A percentile compares a stretch with the other conserved stretches of the same genome.
These are phyloP conservation scores for Zaprionus tsacasi DNA, from an alignment of 1,140 invertebrate species.

Conservation along the genomic window DNA sequence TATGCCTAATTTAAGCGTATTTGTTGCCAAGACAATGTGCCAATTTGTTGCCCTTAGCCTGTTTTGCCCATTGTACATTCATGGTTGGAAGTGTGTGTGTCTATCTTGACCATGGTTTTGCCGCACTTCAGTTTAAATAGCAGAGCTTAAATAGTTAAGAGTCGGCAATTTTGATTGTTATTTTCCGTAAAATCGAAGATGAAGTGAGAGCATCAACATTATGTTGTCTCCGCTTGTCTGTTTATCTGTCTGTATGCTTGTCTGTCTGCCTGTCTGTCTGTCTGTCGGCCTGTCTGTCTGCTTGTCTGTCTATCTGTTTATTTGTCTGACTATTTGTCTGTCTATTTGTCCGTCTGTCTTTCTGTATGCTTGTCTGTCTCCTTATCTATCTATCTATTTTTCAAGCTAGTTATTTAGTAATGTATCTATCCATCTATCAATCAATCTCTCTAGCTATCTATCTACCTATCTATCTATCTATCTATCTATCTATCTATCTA, in stretches of 20 bases:
- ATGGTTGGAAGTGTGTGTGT: background rate
- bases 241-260: background rate
- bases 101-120: slow-evolving; percentile 31
- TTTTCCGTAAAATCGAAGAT: slow-evolving; percentile 12
- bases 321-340: background rate
- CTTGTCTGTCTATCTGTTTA: background rate
- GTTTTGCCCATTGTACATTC: background rate
- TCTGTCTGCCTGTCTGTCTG: background rate
- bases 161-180: background rate
- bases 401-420: too few relatives aligned
- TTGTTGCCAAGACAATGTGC: slow-evolving; percentile 72
- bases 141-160: slow-evolving; percentile 23
- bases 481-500: too few relatives aligned
- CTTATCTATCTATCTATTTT: background rate
- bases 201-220: slow-evolving; percentile 32
- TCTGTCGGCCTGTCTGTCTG: background rate
- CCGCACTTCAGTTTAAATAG: slow-evolving; percentile 27
- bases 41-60: slow-evolving; percentile 45
- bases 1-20: slow-evolving; percentile 68
- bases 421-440: too few relatives aligned
- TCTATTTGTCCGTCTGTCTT: background rate
- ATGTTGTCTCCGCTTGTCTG: slow-evolving; percentile 5
- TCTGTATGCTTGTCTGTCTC: background rate
- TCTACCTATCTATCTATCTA: too few relatives aligned
- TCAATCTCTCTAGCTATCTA: too few relatives aligned